Percentiles rank a stretch among this genome's conserved stretches.
Evolutionary conservation across 1,140 invertebrate genomes (phyloP).

Genomic region (Trialeurodes vaporariorum): DNA sequence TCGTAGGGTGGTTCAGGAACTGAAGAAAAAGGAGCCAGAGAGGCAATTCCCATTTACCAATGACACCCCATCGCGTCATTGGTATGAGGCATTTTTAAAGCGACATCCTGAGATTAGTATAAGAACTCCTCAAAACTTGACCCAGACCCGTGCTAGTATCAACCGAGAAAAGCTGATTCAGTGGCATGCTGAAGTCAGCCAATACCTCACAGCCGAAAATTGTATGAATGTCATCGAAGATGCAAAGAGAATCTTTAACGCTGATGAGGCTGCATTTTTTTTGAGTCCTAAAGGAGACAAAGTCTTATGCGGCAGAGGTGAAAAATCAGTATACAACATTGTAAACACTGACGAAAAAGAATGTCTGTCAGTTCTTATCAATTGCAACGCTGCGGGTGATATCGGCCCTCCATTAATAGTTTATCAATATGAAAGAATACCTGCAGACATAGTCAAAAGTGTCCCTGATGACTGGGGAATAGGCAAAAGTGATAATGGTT

Average conservation of each 20-base stretch:
- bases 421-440: conserved; percentile 29
- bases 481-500: conserved; percentile 32
- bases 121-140: conserved; percentile 26
- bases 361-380: conserved; percentile 31
- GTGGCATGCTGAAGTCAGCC: too few relatives aligned
- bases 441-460: conserved; percentile 24
- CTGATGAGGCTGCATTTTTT: conserved; percentile 26
- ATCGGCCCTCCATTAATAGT: conserved; percentile 30
- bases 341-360: conserved; percentile 32
- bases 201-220: too few relatives aligned
- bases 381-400: conserved; percentile 31
- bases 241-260: conserved; percentile 23
- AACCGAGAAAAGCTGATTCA: too few relatives aligned
- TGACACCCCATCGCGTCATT: conserved; percentile 28
- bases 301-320: conserved; percentile 26
- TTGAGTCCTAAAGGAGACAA: conserved; percentile 24
- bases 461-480: conserved; percentile 29
- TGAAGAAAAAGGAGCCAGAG: background rate
- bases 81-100: conserved; percentile 30
- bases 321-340: conserved; percentile 26
- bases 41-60: conserved; percentile 24
- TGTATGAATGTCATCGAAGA: too few relatives aligned
- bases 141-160: conserved; percentile 21
- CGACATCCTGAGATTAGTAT: conserved; percentile 24
- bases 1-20: background rate